Conservation (phyloP, 2,888 invertebrate genomes). For the Calameuta pallipes region DNA sequence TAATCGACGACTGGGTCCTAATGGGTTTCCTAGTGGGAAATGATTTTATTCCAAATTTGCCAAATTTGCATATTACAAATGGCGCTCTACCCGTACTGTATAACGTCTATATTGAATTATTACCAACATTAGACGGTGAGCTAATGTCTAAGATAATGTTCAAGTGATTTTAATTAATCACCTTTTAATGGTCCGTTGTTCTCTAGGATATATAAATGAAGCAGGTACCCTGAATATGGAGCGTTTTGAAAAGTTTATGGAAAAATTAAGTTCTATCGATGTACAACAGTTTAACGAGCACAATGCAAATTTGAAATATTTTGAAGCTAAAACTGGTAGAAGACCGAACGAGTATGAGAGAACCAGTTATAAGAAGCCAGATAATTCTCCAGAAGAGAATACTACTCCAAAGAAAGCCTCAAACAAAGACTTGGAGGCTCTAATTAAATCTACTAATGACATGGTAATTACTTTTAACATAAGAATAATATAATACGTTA, state of each 20-base stretch:
- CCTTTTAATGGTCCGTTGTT: background rate
- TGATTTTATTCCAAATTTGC: slow-evolving; percentile 97
- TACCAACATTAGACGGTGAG: slow-evolving; percentile 87
- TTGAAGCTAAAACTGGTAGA: slow-evolving; percentile 82
- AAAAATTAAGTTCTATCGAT: slow-evolving; percentile 79
- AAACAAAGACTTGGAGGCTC: slow-evolving; percentile 70
- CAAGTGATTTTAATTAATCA: background rate
- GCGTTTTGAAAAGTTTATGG: slow-evolving; percentile 88
- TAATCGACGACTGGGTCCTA: slow-evolving; percentile 98
- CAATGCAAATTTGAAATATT: slow-evolving; percentile 85
- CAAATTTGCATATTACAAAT: slow-evolving; percentile 92
- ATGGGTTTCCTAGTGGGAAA: slow-evolving; percentile 98
- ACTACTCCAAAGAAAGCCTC: slow-evolving; percentile 37
- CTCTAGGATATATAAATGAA: slow-evolving; percentile 93
- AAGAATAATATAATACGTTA: background rate
- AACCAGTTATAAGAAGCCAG: slow-evolving; percentile 66
- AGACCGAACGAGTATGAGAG: slow-evolving; percentile 66
- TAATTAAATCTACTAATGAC: slow-evolving; percentile 74
- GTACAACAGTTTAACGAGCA: slow-evolving; percentile 80
- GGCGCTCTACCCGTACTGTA: slow-evolving; percentile 91
- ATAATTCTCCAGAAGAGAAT: slow-evolving; percentile 37
- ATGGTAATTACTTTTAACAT: slow-evolving; percentile 66
- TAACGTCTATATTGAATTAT: slow-evolving; percentile 85
- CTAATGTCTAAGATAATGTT: background rate
- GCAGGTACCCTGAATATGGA: slow-evolving; percentile 83